Evolutionary conservation across 2,113 vertebrate genomes (phyloP).

Genomic region (Oophaga pumilio): DNA sequence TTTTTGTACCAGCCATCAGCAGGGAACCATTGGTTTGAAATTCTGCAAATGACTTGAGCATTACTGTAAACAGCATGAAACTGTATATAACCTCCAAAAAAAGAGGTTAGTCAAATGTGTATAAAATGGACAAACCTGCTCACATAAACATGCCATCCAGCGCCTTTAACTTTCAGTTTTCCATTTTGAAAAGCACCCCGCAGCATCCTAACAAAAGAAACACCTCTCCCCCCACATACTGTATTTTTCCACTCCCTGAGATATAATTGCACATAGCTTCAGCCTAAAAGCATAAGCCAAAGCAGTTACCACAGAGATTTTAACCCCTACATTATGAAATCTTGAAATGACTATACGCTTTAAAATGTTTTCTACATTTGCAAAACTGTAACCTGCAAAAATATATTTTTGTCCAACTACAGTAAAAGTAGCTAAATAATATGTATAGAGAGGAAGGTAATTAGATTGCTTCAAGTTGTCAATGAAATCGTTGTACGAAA

Average conservation of each 20-base stretch:
- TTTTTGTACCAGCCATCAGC: neutral
- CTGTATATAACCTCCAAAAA: slow-evolving; percentile 6
- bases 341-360: neutral
- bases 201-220: slow-evolving; percentile 46
- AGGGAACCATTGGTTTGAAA: slow-evolving; percentile 17
- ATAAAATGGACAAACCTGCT: slow-evolving; percentile 17
- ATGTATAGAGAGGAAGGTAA: neutral
- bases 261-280: slow-evolving; percentile 42
- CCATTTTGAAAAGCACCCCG: slow-evolving; percentile 25
- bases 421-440: neutral
- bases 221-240: slow-evolving; percentile 19
- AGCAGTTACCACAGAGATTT: slow-evolving; percentile 37
- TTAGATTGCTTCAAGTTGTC: neutral
- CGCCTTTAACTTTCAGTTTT: slow-evolving; percentile 29
- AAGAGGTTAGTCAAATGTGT: slow-evolving; percentile 29
- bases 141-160: slow-evolving; percentile 31
- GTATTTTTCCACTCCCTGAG: slow-evolving; percentile 40
- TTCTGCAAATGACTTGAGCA: slow-evolving; percentile 39
- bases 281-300: slow-evolving; percentile 48
- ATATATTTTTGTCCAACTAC: neutral
- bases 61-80: slow-evolving; percentile 44
- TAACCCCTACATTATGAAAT: slow-evolving; percentile 34
- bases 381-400: neutral
- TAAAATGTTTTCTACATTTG: neutral
- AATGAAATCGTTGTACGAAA: neutral